Base-by-base conservation (phyloP, 2,113 vertebrate genomes). In the Caloenas nicobarica region DNA sequence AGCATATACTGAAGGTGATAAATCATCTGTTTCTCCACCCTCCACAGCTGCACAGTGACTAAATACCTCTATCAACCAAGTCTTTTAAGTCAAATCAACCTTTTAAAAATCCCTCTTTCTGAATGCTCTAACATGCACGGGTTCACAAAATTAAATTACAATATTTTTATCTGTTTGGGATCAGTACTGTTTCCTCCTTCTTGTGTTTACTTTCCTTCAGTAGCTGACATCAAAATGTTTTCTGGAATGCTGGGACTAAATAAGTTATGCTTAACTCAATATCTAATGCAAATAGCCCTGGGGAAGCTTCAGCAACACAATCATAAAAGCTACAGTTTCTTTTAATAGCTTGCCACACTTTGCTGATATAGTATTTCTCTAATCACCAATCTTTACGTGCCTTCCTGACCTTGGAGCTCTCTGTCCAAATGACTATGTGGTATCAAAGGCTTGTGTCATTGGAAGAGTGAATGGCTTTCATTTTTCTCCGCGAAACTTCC, bases 261-360 rank as follows among this genome's bases (percentile, higher is more conserved):
- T 98, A 98, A 98, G 98, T 99, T 99, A 98, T 98, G 97, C 98
- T 98, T 99, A 99, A 98, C 98, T 98, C 98, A 98, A 98, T 99
- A 98, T 98, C 98, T 98, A 98, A 98, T 98, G 93, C 96, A 98
- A 98, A 98, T 98, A 98, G 98, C 98, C 98, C 96, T 93, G 93
- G 98, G 98, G 97, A 96, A 97, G 88, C 89, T 98, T 97, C 97
- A 98, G 98, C 95, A 91, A 97, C 97, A 98, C 97, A 98, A 97
- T 98, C 98, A 98, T 98, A 98, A 98, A 98, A 98, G 98, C 97
- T 97, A 97, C 97, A 98, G 97, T 98, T 98, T 98, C 98, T 98
- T 98, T 98, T 98, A 98, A 98, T 98, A 98, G 98, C 97, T 98
- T 97, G 98, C 98, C 98, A 98, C 98, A 98, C 98, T 98, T 98